Evolutionary conservation across 2,797 vertebrate species (phyloP).

Genomic region (Odontamblyopus rebecca): DNA sequence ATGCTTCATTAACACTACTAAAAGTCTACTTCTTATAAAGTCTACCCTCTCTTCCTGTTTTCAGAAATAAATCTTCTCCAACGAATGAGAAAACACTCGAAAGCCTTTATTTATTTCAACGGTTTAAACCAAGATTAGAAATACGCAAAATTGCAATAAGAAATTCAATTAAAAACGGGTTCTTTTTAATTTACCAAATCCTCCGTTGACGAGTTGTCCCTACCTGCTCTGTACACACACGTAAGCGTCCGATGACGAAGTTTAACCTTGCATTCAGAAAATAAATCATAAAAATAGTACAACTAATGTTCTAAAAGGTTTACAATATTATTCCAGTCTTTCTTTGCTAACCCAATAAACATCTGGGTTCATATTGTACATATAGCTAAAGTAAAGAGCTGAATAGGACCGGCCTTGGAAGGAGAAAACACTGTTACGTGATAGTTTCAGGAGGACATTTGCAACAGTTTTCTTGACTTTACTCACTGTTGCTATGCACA

Average conservation of each 20-base stretch:
- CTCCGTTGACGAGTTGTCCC: too few relatives aligned
- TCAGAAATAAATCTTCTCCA: too few relatives aligned
- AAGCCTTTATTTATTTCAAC: too few relatives aligned
- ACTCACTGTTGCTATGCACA: neutral
- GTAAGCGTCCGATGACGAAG: neutral
- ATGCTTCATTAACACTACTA: too few relatives aligned
- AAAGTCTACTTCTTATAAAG: too few relatives aligned
- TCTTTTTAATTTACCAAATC: too few relatives aligned
- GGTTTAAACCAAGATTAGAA: too few relatives aligned
- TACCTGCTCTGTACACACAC: neutral
- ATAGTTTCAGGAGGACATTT: neutral
- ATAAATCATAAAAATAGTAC: neutral
- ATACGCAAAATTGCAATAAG: too few relatives aligned
- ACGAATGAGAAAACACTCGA: too few relatives aligned
- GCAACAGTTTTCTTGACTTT: neutral
- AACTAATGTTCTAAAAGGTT: neutral
- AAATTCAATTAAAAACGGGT: too few relatives aligned
- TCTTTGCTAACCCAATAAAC: neutral
- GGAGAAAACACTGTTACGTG: neutral
- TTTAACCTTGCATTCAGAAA: neutral
- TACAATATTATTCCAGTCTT: neutral
- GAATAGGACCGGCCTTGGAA: neutral
- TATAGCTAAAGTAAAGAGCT: neutral
- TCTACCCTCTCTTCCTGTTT: too few relatives aligned
- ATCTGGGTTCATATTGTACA: neutral